These are phyloP conservation scores for Babylonia areolata DNA, from an alignment of 1,140 invertebrate species.

Conservation along the genomic window DNA sequence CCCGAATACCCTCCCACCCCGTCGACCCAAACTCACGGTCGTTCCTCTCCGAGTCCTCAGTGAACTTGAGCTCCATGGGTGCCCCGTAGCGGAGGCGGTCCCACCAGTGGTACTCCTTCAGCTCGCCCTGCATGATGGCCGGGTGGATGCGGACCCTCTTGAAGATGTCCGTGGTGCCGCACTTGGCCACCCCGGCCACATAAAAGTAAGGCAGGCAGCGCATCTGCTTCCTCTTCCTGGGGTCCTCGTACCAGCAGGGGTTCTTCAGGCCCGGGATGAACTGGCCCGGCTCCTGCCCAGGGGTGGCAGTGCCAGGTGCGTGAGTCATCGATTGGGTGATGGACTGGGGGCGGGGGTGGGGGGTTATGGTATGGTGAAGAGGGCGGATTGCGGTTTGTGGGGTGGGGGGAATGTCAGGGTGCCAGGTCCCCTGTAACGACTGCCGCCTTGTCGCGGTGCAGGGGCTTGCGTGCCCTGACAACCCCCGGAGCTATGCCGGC, in stretches of 20 bases:
- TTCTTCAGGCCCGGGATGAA: constrained; percentile 50
- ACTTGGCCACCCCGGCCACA: constrained; percentile 61
- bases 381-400: no score
- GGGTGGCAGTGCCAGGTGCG: background rate
- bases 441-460: no score
- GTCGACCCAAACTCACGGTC: background rate
- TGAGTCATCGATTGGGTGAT: background rate
- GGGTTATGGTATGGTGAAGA: no score
- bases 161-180: constrained; percentile 64
- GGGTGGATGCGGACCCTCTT: constrained; percentile 54
- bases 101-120: constrained; percentile 54
- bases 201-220: constrained; percentile 64
- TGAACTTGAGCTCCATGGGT: constrained; percentile 23
- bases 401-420: no score
- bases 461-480: no score
- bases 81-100: constrained; percentile 28
- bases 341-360: background rate
- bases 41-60: constrained; percentile 12
- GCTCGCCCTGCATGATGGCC: constrained; percentile 48
- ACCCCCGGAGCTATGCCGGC: no score
- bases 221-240: background rate
- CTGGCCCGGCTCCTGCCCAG: constrained; percentile 28
- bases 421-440: no score
- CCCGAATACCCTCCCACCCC: background rate
- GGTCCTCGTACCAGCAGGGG: constrained; percentile 58